These are phyloP conservation scores for Drosophila rellima DNA, from an alignment of 2,888 invertebrate species.

Conservation along the genomic window DNA sequence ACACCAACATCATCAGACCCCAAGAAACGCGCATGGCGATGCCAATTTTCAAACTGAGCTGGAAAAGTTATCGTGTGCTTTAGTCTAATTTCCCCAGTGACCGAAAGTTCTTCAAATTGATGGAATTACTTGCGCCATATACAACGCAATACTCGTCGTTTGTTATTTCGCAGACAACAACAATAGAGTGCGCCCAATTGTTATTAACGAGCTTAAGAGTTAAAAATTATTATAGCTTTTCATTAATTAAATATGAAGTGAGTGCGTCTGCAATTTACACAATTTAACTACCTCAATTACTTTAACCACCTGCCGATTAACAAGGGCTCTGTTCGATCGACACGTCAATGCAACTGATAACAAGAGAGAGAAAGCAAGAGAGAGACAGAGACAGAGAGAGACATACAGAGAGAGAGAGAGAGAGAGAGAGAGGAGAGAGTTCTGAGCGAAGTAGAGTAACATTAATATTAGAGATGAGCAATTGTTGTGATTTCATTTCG, in stretches of 20 bases:
- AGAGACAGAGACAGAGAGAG: conserved; percentile 1
- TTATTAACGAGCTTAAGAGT: conserved; percentile 13
- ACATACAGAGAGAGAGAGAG: not conserved
- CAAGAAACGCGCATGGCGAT: conserved; percentile 45
- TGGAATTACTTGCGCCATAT: conserved; percentile 37
- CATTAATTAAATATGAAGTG: conserved; percentile 44
- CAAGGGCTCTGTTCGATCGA: conserved; percentile 28
- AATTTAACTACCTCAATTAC: conserved; percentile 37
- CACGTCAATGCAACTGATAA: conserved; percentile 46
- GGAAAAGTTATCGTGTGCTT: conserved; percentile 44
- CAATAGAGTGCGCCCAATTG: conserved; percentile 39
- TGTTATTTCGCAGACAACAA: conserved; percentile 13
- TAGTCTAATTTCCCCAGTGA: conserved; percentile 65
- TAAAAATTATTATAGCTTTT: conserved; percentile 29
- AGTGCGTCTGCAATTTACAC: conserved; percentile 35
- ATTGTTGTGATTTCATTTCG: not conserved
- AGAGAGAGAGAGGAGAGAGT: not conserved
- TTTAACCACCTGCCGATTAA: conserved; percentile 46
- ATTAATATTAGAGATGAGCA: conserved; percentile 28
- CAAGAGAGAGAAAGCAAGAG: conserved; percentile 2
- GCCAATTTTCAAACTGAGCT: conserved; percentile 46
- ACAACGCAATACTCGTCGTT: conserved; percentile 29
- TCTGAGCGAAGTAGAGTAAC: not conserved
- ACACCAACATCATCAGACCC: conserved; percentile 40
- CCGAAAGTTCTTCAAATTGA: conserved; percentile 56